These are phyloP conservation scores for Dryobotodes eremita DNA, from an alignment of 2,888 invertebrate species.

Conservation along the genomic window DNA sequence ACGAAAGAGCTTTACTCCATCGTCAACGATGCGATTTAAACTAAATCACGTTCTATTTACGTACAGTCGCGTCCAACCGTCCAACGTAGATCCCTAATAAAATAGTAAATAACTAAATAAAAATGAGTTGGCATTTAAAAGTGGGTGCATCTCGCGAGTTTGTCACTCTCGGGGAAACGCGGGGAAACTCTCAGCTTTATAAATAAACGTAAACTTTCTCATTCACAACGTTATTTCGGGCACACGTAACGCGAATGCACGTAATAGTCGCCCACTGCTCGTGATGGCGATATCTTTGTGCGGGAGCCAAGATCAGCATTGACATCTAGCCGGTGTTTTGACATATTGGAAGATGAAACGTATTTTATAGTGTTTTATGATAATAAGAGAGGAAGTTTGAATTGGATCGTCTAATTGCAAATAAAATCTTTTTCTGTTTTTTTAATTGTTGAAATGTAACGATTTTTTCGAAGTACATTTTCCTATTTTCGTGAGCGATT, in stretches of 20 bases:
- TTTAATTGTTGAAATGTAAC: not conserved
- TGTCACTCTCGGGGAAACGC: conserved; percentile 52
- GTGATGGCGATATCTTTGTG: conserved; percentile 35
- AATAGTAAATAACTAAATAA: conserved; percentile 47
- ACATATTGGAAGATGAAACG: conserved; percentile 10
- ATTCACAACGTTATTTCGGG: conserved; percentile 71
- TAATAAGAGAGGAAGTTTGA: no score
- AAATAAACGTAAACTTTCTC: conserved; percentile 65
- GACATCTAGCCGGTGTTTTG: conserved; percentile 32
- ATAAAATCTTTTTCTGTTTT: not conserved
- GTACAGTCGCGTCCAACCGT: conserved; percentile 22
- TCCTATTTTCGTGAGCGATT: not conserved
- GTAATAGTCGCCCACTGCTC: conserved; percentile 63
- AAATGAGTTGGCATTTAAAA: conserved; percentile 41
- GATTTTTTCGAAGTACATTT: not conserved
- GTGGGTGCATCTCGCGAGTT: conserved; percentile 38
- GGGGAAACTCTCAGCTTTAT: conserved; percentile 64
- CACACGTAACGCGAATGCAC: conserved; percentile 52
- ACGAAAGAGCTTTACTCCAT: not conserved
- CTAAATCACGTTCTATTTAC: conserved; percentile 11
- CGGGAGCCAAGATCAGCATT: conserved; percentile 49
- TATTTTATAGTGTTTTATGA: not conserved
- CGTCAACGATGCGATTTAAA: not conserved
- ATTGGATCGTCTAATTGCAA: not conserved
- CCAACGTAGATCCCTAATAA: not conserved